phyloP scores from a whole-genome alignment of 2,797 vertebrate species.

The Microctenopoma lineatum region DNA sequence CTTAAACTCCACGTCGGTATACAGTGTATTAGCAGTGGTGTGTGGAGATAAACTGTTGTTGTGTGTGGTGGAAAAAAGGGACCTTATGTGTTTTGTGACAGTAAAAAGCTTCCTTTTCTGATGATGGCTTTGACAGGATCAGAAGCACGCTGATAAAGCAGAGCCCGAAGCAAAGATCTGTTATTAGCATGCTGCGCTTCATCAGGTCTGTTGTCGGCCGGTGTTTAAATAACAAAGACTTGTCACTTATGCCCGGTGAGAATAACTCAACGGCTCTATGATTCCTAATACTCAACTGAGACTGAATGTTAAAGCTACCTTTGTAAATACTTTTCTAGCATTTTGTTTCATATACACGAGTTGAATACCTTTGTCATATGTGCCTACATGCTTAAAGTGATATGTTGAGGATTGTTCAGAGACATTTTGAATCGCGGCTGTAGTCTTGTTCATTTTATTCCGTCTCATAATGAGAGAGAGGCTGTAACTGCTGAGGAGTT shows the following conservation, averaged over 20 bases:
- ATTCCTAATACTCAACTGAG: slow-evolving; percentile 45
- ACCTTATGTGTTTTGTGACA: slow-evolving; percentile 45
- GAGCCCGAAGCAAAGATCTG: slow-evolving; percentile 25
- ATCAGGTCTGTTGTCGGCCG: slow-evolving; percentile 39
- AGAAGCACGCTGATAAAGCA: slow-evolving; percentile 51
- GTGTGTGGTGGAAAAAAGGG: slow-evolving; percentile 58
- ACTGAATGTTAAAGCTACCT: slow-evolving; percentile 50
- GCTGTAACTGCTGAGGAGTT: slow-evolving; percentile 10
- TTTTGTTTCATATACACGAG: slow-evolving; percentile 38
- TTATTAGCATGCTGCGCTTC: slow-evolving; percentile 50
- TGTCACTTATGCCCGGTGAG: slow-evolving; percentile 12
- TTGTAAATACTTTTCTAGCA: slow-evolving; percentile 73
- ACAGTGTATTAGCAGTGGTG: slow-evolving; percentile 17
- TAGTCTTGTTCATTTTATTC: slow-evolving; percentile 23
- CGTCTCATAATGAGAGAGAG: slow-evolving; percentile 33
- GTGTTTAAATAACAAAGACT: slow-evolving; percentile 18
- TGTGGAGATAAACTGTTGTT: slow-evolving; percentile 47
- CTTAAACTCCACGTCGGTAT: slow-evolving; percentile 13
- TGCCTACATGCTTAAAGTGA: slow-evolving; percentile 55
- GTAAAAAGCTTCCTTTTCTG: slow-evolving; percentile 23
- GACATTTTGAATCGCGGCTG: slow-evolving; percentile 1
- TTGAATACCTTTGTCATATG: slow-evolving; percentile 43
- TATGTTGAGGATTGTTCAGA: slow-evolving; percentile 10
- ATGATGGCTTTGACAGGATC: neutral
- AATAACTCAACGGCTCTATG: slow-evolving; percentile 24